Conservation (phyloP, 2,113 vertebrate species). For the Spermophilus dauricus region DNA sequence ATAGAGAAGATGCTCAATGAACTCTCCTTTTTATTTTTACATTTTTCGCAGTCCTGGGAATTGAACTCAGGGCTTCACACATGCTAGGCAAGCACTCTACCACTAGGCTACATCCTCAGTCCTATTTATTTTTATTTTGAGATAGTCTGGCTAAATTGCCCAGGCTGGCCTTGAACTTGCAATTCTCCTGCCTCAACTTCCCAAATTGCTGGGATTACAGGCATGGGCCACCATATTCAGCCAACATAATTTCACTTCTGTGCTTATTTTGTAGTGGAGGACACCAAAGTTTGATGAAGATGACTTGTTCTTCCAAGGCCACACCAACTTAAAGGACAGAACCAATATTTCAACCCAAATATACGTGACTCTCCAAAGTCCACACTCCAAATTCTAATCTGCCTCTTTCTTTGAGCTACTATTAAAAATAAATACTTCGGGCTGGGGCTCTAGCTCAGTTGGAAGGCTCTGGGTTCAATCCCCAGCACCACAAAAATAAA, state of each 20-base stretch:
- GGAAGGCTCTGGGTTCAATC: too few species aligned
- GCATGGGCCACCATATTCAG: not conserved
- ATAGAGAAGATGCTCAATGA: too few species aligned
- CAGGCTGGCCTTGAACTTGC: not conserved
- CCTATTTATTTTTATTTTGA: too few species aligned
- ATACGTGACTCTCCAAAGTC: not conserved
- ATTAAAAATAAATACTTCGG: not conserved
- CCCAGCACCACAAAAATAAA: too few species aligned
- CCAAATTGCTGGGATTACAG: not conserved
- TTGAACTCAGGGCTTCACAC: too few species aligned
- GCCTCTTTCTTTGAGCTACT: not conserved
- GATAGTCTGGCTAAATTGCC: too few species aligned
- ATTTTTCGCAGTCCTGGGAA: too few species aligned
- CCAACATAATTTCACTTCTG: not conserved
- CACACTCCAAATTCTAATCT: not conserved
- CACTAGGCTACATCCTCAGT: too few species aligned
- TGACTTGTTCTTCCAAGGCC: not conserved
- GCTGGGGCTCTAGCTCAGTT: too few species aligned
- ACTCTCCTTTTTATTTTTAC: too few species aligned
- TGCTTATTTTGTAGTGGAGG: not conserved
- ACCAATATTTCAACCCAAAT: not conserved
- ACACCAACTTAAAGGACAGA: not conserved
- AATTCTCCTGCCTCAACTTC: not conserved
- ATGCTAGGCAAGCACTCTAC: too few species aligned
- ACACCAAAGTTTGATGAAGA: too few species aligned